Conservation (phyloP, 2,797 vertebrate genomes). For the Spizella passerina region DNA sequence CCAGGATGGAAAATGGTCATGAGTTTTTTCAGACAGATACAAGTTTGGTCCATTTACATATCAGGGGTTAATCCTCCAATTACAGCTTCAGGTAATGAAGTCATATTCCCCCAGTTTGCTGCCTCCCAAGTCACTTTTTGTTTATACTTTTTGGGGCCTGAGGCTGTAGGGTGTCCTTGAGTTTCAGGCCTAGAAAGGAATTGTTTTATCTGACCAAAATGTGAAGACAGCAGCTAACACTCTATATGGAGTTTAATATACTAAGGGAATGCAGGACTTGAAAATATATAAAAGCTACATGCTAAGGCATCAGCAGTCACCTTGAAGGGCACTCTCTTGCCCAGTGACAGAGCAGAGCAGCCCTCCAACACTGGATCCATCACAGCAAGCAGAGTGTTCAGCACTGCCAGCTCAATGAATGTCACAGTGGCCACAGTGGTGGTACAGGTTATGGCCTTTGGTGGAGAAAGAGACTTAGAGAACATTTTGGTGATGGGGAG, state of each 20-base stretch:
- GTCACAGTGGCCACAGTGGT: conserved; percentile 26
- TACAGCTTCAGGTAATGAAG: background rate
- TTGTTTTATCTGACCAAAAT: background rate
- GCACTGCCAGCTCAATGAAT: conserved; percentile 9
- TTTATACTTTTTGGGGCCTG: background rate
- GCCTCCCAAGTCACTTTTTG: background rate
- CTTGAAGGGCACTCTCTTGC: background rate
- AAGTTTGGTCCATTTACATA: background rate
- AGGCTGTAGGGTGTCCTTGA: background rate
- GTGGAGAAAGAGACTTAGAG: conserved; percentile 25
- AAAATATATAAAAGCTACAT: background rate
- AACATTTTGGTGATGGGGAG: conserved; percentile 1
- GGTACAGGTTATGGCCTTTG: conserved; percentile 28
- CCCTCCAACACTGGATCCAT: background rate
- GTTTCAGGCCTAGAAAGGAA: background rate
- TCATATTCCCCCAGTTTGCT: background rate
- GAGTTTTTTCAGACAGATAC: background rate
- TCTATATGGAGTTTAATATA: background rate
- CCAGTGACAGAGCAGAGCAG: background rate
- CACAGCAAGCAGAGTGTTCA: background rate
- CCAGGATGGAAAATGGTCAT: rapidly evolving
- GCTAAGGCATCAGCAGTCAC: background rate
- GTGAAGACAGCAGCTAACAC: background rate
- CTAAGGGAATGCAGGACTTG: background rate
- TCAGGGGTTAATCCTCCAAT: background rate